A percentile compares a stretch with the other conserved stretches of the same genome.
Evolutionary conservation across 2,797 vertebrate species (phyloP).

Genomic region (Limosa lapponica): DNA sequence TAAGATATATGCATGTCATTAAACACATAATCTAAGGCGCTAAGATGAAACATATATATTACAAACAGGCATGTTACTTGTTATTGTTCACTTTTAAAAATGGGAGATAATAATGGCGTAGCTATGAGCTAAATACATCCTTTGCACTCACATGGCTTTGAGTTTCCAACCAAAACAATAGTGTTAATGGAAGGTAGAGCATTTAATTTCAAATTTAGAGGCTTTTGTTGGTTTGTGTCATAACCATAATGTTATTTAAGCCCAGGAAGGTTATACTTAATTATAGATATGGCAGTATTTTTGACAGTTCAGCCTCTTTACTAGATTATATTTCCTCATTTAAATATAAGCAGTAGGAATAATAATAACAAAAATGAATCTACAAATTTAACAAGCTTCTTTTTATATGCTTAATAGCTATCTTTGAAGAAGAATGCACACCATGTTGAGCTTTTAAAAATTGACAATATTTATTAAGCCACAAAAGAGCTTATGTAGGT

Average conservation of each 20-base stretch:
- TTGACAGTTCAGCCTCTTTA: slow-evolving; percentile 50
- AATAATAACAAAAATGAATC: slow-evolving; percentile 42
- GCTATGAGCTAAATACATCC: neutral
- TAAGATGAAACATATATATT: neutral
- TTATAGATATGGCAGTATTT: slow-evolving; percentile 57
- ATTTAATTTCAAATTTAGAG: slow-evolving; percentile 45
- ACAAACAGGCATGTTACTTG: neutral
- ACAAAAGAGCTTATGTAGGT: slow-evolving; percentile 69
- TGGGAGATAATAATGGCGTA: neutral
- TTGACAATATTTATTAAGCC: slow-evolving; percentile 75
- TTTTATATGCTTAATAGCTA: slow-evolving; percentile 32
- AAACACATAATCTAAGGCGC: neutral
- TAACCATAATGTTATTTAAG: slow-evolving; percentile 52
- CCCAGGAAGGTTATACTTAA: slow-evolving; percentile 50
- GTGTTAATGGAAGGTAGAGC: slow-evolving; percentile 15
- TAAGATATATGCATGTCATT: neutral
- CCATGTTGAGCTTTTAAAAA: slow-evolving; percentile 56
- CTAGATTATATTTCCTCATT: slow-evolving; percentile 66
- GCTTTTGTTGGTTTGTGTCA: slow-evolving; percentile 53
- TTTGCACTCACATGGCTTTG: neutral
- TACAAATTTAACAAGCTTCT: slow-evolving; percentile 47
- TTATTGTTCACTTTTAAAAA: slow-evolving; percentile 5
- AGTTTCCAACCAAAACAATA: slow-evolving; percentile 2
- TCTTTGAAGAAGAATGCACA: slow-evolving; percentile 60
- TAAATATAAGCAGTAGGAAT: slow-evolving; percentile 53